These are phyloP conservation scores for Poecilia gillii DNA, from an alignment of 2,797 vertebrate species.

Conservation along the genomic window DNA sequence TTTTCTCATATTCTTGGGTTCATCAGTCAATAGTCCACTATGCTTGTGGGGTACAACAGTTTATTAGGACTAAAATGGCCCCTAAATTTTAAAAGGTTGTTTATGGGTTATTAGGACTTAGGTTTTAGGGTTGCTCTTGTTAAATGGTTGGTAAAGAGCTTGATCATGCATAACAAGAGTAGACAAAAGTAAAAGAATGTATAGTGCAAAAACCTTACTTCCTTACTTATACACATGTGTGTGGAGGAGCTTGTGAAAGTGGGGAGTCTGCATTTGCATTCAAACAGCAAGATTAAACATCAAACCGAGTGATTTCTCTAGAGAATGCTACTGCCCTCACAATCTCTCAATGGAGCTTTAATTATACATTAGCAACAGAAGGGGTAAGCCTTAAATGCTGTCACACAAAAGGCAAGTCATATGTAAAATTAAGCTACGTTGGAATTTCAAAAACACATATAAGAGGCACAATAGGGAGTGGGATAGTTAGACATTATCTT, in stretches of 20 bases:
- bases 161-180: not conserved
- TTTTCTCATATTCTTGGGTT: conserved; percentile 4
- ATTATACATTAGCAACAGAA: conserved; percentile 76
- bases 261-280: conserved; percentile 59
- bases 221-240: conserved; percentile 22
- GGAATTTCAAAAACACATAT: conserved; percentile 59
- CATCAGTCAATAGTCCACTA: conserved; percentile 1
- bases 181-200: not conserved
- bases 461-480: not conserved
- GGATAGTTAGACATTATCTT: conserved; percentile 13
- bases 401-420: conserved; percentile 63
- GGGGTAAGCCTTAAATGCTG: conserved; percentile 71
- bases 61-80: not conserved
- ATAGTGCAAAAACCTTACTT: conserved; percentile 13
- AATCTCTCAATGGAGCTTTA: conserved; percentile 78
- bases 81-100: not conserved
- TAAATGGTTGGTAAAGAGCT: not conserved
- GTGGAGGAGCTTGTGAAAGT: conserved; percentile 36
- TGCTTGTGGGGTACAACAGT: not conserved
- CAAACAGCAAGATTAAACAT: conserved; percentile 67
- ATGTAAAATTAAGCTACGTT: conserved; percentile 57
- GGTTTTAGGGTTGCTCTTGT: not conserved
- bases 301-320: conserved; percentile 76
- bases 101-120: conserved; percentile 1
- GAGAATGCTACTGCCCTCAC: conserved; percentile 67